phyloP scores from a whole-genome alignment of 2,888 invertebrate species.

The Folsomia candida region DNA sequence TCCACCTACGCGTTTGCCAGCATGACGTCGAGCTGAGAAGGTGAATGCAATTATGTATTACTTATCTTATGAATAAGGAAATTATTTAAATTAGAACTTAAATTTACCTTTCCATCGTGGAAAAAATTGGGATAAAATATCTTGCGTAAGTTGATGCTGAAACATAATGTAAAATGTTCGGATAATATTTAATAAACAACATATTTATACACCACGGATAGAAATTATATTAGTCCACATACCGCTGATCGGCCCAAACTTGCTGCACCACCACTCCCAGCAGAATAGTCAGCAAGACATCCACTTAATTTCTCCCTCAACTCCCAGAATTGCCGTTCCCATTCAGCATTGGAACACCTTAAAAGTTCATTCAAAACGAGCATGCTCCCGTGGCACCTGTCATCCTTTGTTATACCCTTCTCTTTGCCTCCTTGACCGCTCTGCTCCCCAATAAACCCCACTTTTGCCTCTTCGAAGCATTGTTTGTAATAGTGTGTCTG shows the following conservation, averaged over 20 bases:
- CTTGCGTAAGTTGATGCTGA: conserved; percentile 30
- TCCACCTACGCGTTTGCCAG: conserved; percentile 30
- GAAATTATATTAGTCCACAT: not conserved
- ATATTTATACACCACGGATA: not conserved
- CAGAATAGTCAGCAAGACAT: conserved; percentile 30
- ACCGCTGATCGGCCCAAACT: conserved; percentile 32
- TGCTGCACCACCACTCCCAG: conserved; percentile 24
- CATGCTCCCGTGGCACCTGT: conserved; percentile 87
- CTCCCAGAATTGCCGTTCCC: conserved; percentile 77
- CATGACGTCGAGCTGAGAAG: conserved; percentile 32
- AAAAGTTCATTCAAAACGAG: conserved; percentile 90
- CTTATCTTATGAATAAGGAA: too few relatives aligned
- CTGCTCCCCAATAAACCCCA: conserved; percentile 77
- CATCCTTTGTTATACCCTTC: conserved; percentile 79
- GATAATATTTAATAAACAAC: not conserved
- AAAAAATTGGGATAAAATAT: conserved; percentile 39
- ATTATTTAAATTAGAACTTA: too few relatives aligned
- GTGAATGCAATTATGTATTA: too few relatives aligned
- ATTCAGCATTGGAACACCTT: conserved; percentile 80
- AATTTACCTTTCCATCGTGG: conserved; percentile 43
- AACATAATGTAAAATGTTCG: not conserved
- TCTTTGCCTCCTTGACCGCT: conserved; percentile 67
- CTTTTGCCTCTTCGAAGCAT: conserved; percentile 85
- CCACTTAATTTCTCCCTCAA: conserved; percentile 61
- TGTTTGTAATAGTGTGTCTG: conserved; percentile 74